Conservation (phyloP, 2,888 invertebrate species). For the Protonemura montana region DNA sequence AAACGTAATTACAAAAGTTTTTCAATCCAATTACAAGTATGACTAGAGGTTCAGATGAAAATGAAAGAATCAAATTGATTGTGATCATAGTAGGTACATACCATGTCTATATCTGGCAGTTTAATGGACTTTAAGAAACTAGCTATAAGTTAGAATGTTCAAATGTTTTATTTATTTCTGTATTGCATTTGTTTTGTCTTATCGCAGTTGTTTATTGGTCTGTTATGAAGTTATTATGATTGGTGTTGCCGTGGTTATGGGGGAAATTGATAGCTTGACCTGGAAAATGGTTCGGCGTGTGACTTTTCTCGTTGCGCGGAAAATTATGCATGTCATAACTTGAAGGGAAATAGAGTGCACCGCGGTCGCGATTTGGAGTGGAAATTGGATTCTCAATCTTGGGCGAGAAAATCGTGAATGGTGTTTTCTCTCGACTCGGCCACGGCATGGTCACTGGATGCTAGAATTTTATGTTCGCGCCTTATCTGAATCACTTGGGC, state of each 20-base stretch:
- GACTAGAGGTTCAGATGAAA: no score
- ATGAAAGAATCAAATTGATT: no score
- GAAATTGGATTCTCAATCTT: neutral
- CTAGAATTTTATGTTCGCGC: no score
- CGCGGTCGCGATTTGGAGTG: neutral
- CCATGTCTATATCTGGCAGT: no score
- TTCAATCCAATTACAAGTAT: no score
- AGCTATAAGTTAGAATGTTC: no score
- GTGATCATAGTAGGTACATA: no score
- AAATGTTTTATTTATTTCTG: neutral
- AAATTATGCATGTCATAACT: neutral
- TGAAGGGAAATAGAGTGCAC: neutral
- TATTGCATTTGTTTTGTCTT: neutral
- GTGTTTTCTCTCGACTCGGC: neutral
- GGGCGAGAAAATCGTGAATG: neutral
- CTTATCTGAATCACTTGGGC: no score
- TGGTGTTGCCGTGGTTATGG: neutral
- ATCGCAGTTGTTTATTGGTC: neutral
- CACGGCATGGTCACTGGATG: neutral
- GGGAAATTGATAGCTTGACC: neutral
- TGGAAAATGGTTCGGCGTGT: neutral
- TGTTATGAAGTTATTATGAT: neutral
- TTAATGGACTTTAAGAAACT: no score
- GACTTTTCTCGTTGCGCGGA: neutral
- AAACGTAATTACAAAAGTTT: no score